Evolutionary conservation across 2,797 vertebrate species (phyloP), one percentile per base, ranked within the genome.

Genomic region (Eremophila alpestris): DNA sequence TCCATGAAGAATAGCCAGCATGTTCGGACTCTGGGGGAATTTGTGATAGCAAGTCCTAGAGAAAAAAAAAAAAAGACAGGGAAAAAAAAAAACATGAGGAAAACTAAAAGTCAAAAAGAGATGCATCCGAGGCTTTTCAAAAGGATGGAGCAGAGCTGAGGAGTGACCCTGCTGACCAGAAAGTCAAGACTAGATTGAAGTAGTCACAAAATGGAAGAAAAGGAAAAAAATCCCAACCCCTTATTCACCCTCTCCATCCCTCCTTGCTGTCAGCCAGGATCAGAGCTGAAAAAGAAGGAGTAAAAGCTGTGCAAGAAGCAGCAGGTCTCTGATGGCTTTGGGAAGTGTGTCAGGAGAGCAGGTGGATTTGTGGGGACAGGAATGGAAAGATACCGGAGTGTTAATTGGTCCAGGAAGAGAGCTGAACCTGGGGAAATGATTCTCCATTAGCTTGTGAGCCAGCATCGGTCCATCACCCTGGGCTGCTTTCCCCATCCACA

Each of bases 371-470:
- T 38, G 46, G 38, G 51, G 46, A 83, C 16, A 46, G 70, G 34
- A 17, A 18, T 38, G 46, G 41, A 67, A 76, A 73, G 41, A 16
- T 52, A 34, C 7, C 0, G 0, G 43, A 76, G 48, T 18, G 26
- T 29, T 55, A 58, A 10, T 2, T 29, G 6, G 36, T 78, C 15
- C 56, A 58, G 45, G 30, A 81, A 38, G 43, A 49, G 48, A 82
- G 12, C 12, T 84, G 74, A 40, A 74, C 48, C 10, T 24, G 9
- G n/a, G 27, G 52, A 76, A 63, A 38, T 38, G 3, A 32, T 51
- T 78, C 27, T 68, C 18, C 0, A 0, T 22, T 45, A 27, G 18
- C 5, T 63, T 41, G 16, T 16, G 12, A 59, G 10, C 41, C 52
- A 49, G 27, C 20, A 24, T 62, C 3, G 0, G 41, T 45, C 40